Percentiles rank a stretch among this genome's conserved stretches.
These are phyloP conservation scores for Sycobia sp. DNA, from an alignment of 1,140 invertebrate species.

Conservation along the genomic window DNA sequence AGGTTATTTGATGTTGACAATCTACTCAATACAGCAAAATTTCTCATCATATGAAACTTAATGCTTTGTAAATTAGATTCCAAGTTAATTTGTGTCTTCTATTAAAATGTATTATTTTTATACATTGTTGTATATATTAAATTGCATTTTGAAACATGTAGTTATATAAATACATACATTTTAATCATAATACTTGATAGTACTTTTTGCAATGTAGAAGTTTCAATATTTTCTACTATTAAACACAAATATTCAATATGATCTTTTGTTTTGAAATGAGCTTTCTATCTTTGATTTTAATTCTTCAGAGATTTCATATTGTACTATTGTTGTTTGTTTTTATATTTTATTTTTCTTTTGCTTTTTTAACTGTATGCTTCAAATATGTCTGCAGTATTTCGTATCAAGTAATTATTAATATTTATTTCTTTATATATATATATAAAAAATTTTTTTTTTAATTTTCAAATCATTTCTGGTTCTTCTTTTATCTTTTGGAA, in stretches of 20 bases:
- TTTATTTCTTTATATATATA: too few species aligned
- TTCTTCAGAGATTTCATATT: background rate
- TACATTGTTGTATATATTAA: constrained; percentile 9
- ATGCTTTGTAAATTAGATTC: constrained; percentile 67
- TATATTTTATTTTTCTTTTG: too few species aligned
- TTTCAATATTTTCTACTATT: constrained; percentile 23
- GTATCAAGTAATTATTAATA: too few species aligned
- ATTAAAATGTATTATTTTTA: constrained; percentile 7
- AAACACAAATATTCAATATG: constrained; percentile 25
- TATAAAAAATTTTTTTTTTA: too few species aligned
- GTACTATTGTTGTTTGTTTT: too few species aligned
- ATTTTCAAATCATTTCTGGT: too few species aligned
- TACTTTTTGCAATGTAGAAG: constrained; percentile 22
- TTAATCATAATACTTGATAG: constrained; percentile 48
- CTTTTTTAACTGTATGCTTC: too few species aligned
- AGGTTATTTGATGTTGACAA: constrained; percentile 40
- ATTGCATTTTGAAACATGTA: constrained; percentile 13
- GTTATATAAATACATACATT: constrained; percentile 42
- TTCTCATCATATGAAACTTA: constrained; percentile 63
- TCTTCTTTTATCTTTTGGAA: too few species aligned
- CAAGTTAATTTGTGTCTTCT: constrained; percentile 52
- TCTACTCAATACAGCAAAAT: constrained; percentile 64
- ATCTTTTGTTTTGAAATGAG: constrained; percentile 13
- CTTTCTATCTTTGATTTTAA: background rate
- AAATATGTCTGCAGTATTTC: too few species aligned